Evolutionary conservation across 2,888 invertebrate species (phyloP).

Genomic region (Noctuana brunneofusca): DNA sequence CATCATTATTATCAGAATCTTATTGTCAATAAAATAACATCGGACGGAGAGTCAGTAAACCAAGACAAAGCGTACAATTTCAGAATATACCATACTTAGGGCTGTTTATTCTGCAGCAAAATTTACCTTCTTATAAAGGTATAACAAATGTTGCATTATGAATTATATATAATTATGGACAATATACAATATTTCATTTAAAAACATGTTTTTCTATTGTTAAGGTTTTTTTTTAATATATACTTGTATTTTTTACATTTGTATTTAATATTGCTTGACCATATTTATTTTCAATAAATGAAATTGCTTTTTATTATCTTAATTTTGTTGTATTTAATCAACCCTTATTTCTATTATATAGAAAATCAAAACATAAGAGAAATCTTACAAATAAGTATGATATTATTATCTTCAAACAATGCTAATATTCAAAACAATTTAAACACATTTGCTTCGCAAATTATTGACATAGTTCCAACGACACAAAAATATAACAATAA

Average conservation of each 20-base stretch:
- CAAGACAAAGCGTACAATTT: conserved; percentile 21
- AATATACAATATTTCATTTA: too few relatives aligned
- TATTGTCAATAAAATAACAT: conserved; percentile 38
- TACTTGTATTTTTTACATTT: too few relatives aligned
- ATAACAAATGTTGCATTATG: too few relatives aligned
- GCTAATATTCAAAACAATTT: conserved; percentile 33
- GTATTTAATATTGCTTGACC: too few relatives aligned
- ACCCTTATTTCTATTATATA: conserved; percentile 28
- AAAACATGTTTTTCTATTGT: too few relatives aligned
- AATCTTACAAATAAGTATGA: conserved; percentile 11
- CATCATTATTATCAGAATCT: conserved; percentile 33
- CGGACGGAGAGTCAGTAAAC: conserved; percentile 36
- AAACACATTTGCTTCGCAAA: conserved; percentile 44
- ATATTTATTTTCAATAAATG: too few relatives aligned
- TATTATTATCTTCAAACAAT: conserved; percentile 7
- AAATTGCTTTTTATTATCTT: neutral
- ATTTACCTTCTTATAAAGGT: too few relatives aligned
- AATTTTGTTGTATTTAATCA: conserved; percentile 1
- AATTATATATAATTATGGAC: too few relatives aligned
- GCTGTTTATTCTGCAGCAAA: too few relatives aligned
- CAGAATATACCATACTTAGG: too few relatives aligned
- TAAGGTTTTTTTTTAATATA: too few relatives aligned
- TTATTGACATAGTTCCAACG: conserved; percentile 37
- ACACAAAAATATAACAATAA: conserved; percentile 41
- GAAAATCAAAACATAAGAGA: conserved; percentile 1